Evolutionary conservation across 30 jellyfish, hydroid and myxozoan genomes (phyloP), one percentile per base, ranked within the genome.

Genomic region (Aurelia sp.): DNA sequence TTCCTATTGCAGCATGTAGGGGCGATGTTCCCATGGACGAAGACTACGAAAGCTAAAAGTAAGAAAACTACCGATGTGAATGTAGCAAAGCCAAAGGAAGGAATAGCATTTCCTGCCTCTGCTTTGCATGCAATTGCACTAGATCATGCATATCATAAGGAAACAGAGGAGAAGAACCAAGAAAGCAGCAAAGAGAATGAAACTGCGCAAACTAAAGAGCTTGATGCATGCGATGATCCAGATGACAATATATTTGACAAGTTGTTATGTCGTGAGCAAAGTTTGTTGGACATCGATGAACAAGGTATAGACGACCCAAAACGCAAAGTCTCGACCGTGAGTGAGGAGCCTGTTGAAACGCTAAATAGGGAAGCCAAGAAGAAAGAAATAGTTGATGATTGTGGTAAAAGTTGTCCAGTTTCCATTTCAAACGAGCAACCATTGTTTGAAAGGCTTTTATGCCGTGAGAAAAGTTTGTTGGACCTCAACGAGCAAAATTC

Each of bases 11-110:
- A 65, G 78, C 88, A 72, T 57, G 3, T 71, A 31, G 62, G 62
- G 22, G 15, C 72, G 60, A 52, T 82, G 92, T 82, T 82, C 52
- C 71, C 92, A 5, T 82, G 92, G 92, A 51, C 80, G 5, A 68
- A 31, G 2, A 75, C n/a, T n/a, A 70, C 41, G 27, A 65, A 76
- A 8, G 47, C 77, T 48, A 59, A 58, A 31, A 17, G 77, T 7
- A 50, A 19, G 15, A 30, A 4, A n/a, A 19, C 51, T 10, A 58
- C 9, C 2, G 51, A 20, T 22, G 57, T 16, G 51, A 35, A 24
- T 10, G 47, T 12, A 8, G 50, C 59, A 11, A 8, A 16, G 18
- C 60, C 35, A 20, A 17, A 15, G 18, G 40, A 15, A 8, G 73
- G 74, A 16, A n/a, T 33, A 4, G 64, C 24, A 57, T 84, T 82